Percentiles rank a stretch among this genome's conserved stretches.
Conservation (phyloP, 1,140 invertebrate genomes). For the Procambarus virginalis region DNA sequence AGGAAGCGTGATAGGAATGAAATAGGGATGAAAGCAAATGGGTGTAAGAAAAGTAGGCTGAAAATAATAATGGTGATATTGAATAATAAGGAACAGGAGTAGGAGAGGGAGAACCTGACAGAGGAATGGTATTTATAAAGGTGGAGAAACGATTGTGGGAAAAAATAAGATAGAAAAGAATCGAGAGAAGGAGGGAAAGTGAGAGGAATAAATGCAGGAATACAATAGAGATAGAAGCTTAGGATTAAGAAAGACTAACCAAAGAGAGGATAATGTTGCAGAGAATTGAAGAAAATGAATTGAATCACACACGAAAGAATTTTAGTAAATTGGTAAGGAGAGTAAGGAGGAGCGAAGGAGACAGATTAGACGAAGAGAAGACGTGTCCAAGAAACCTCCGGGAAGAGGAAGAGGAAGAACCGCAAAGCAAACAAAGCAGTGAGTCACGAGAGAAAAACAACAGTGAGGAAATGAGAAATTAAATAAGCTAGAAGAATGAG, state of each 20-base stretch:
- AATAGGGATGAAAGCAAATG: background rate
- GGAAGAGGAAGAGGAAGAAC: background rate
- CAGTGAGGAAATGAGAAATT: background rate
- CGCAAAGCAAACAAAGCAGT: background rate
- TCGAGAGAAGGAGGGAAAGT: background rate
- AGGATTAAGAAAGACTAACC: too few relatives aligned
- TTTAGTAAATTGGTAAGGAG: too few relatives aligned
- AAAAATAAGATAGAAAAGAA: too few relatives aligned
- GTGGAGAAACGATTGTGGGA: background rate
- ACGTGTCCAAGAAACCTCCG: background rate
- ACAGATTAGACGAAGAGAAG: background rate
- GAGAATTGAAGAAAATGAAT: too few relatives aligned
- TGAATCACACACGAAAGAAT: too few relatives aligned
- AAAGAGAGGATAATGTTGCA: too few relatives aligned
- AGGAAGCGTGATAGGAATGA: background rate
- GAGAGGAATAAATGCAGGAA: background rate
- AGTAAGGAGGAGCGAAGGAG: background rate
- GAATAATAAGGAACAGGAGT: background rate
- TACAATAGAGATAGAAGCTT: background rate
- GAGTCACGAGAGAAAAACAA: background rate
- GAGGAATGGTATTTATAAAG: background rate
- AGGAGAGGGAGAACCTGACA: constrained; percentile 14
- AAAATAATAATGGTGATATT: background rate
- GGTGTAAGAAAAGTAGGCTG: background rate
- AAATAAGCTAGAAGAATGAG: too few relatives aligned